A percentile compares a stretch with the other conserved stretches of the same genome.
Evolutionary conservation across 2,888 invertebrate genomes (phyloP).

Genomic region (Aphodius granarius): DNA sequence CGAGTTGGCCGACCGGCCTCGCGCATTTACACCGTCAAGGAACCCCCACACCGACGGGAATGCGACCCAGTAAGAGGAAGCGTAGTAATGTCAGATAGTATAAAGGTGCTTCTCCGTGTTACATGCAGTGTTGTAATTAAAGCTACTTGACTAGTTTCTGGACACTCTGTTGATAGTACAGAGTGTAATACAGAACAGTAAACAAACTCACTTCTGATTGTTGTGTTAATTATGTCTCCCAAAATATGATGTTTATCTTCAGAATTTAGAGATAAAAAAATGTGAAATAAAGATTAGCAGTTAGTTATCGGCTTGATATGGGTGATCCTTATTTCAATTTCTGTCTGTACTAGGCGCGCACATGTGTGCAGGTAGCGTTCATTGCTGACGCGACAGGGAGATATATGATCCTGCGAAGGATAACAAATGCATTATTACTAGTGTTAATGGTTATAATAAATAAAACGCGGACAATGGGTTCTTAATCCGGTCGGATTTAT

Average conservation of each 20-base stretch:
- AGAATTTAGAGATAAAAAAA: too few species aligned
- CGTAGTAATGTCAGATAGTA: too few species aligned
- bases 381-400: constrained; percentile 50
- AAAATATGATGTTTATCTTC: too few species aligned
- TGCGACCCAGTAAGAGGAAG: background rate
- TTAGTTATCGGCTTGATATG: background rate
- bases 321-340: background rate
- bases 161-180: too few species aligned
- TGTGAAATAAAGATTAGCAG: too few species aligned
- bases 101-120: too few species aligned
- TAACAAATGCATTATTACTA: constrained; percentile 57
- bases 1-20: background rate
- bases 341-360: background rate
- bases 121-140: too few species aligned
- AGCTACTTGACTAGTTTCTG: too few species aligned
- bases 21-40: background rate
- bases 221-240: too few species aligned
- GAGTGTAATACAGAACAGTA: too few species aligned
- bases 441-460: constrained; percentile 56
- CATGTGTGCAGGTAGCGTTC: constrained; percentile 49
- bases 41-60: background rate
- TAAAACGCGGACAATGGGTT: constrained; percentile 55
- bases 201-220: too few species aligned
- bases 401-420: constrained; percentile 54
- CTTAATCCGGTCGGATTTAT: constrained; percentile 54